Base-by-base conservation (phyloP, 2,113 vertebrate species). In the Prolemur simus region DNA sequence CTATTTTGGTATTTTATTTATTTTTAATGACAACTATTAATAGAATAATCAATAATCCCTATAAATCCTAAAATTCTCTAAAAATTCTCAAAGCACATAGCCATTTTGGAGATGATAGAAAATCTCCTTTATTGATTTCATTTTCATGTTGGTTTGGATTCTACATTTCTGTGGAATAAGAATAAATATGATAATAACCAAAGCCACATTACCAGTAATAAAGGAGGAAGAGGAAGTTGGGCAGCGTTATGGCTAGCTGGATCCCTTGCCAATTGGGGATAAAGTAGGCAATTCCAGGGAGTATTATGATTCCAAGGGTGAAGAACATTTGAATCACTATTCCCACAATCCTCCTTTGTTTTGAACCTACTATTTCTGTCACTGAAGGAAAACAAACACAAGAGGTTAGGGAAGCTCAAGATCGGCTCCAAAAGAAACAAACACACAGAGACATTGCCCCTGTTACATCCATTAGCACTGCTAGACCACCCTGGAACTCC, bases 301-400 rank as follows among this genome's bases (percentile, higher is more conserved):
- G 99, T 94, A 99, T 87, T 94, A 99, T 99, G 97, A 99, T 98
- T 83, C 99, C 99, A 3, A 99, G 66, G 2, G 99, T 99, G 98
- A 99, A 99, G 98, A 99, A 99, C 91, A 99, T 99, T 98, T 99
- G 99, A 97, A 99, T 99, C 58, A 99, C 64, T 0, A 99, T 98
- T 42, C 99, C 99, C 92, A 99, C 99, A 0, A 99, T 99, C 60
- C 99, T 98, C 81, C 99, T 98, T 98, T 99, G 99, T 96, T 99
- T 99, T 15, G 99, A 99, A 2, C 99, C 99, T 37, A 99, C 99
- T 0, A 99, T 98, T 98, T 99, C 99, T 0, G 99, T 99, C 97
- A 99, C 99, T 99, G 97, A 97, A 93, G 96, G 74, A 89, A 69
- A 92, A 98, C 58, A 97, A 98, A 97, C 47, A 97, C 71, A 97